Percentiles rank a stretch among this genome's conserved stretches.
Conservation (phyloP, 2,797 vertebrate genomes). For the Serranus cabrilla region DNA sequence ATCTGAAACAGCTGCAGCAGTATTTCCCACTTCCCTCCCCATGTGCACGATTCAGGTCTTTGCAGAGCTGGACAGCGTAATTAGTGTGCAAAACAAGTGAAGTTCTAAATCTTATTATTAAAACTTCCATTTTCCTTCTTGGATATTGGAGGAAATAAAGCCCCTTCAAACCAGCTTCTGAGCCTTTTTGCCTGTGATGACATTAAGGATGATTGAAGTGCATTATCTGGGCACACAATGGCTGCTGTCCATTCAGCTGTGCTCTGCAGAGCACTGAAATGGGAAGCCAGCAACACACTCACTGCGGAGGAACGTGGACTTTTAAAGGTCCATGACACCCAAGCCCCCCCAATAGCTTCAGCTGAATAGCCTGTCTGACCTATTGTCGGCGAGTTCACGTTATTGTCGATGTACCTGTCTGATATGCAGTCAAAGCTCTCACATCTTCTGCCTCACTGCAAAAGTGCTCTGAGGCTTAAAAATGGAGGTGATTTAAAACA, state of each 20-base stretch:
- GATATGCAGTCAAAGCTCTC: conserved; percentile 72
- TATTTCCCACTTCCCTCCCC: conserved; percentile 11
- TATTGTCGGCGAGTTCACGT: conserved; percentile 72
- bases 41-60: conserved; percentile 7
- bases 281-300: conserved; percentile 58
- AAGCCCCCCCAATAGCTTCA: conserved; percentile 67
- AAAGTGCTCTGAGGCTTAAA: conserved; percentile 40
- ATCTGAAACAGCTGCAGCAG: conserved; percentile 34
- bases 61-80: conserved; percentile 35
- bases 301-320: conserved; percentile 70
- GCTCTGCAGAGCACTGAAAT: conserved; percentile 67
- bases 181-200: conserved; percentile 75
- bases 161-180: conserved; percentile 50
- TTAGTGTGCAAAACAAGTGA: conserved; percentile 53
- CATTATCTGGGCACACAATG: conserved; percentile 83
- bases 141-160: conserved; percentile 57
- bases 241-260: conserved; percentile 79
- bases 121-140: conserved; percentile 54
- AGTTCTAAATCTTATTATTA: conserved; percentile 54
- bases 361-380: conserved; percentile 82
- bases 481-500: conserved; percentile 62
- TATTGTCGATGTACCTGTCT: conserved; percentile 80
- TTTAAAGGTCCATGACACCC: conserved; percentile 74
- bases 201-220: conserved; percentile 86
- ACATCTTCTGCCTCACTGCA: conserved; percentile 58